phyloP scores from a whole-genome alignment of 2,888 invertebrate genomes.

The Xanthia icteritia region DNA sequence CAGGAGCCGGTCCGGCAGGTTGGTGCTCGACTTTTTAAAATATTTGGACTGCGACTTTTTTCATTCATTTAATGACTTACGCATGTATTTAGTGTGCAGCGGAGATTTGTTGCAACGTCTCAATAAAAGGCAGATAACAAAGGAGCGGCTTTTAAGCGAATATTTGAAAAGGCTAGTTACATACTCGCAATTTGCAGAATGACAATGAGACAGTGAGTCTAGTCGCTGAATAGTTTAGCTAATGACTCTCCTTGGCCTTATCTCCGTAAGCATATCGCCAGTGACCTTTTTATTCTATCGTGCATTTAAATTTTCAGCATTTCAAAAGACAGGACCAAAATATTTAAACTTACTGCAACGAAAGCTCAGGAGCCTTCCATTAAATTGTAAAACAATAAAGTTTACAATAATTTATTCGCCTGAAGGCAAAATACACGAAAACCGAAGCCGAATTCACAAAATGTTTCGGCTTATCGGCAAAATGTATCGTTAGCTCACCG shows the following conservation, averaged over 20 bases:
- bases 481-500: conserved; percentile 54
- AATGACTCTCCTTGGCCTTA: neutral
- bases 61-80: conserved; percentile 70
- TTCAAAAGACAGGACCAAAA: neutral
- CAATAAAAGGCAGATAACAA: conserved; percentile 33
- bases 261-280: neutral
- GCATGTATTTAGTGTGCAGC: conserved; percentile 63
- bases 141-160: neutral
- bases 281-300: neutral
- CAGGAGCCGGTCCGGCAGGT: conserved; percentile 66
- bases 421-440: conserved; percentile 61
- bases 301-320: neutral
- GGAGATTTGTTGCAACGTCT: conserved; percentile 44
- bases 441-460: conserved; percentile 57
- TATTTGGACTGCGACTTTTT: conserved; percentile 66
- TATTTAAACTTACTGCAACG: conserved; percentile 18
- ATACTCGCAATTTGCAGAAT: neutral
- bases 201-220: neutral
- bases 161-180: neutral
- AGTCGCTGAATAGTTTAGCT: neutral
- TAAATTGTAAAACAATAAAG: conserved; percentile 64
- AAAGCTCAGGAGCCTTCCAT: conserved; percentile 24
- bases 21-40: conserved; percentile 67
- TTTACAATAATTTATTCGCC: conserved; percentile 63
- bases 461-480: conserved; percentile 61